phyloP scores from a whole-genome alignment of 2,797 vertebrate species.

The Gallinago stenura region DNA sequence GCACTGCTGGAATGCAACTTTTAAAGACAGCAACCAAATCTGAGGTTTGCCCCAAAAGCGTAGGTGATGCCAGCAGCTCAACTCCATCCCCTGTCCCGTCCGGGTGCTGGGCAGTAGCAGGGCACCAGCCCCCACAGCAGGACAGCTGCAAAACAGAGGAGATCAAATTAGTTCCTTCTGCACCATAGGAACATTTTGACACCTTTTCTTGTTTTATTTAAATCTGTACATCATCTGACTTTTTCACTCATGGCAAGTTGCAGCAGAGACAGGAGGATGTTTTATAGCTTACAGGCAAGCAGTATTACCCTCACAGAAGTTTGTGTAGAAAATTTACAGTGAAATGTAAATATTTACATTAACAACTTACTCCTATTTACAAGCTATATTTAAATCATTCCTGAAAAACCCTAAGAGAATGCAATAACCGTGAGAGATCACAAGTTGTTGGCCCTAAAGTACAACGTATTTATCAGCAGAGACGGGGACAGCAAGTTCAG shows the following conservation, averaged over 20 bases:
- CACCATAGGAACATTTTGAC: accelerated
- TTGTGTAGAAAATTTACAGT: neutral
- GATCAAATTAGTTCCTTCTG: neutral
- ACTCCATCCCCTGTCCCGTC: accelerated
- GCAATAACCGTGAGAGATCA: neutral
- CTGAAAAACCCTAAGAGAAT: neutral
- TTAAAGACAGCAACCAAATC: neutral
- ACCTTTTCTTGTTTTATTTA: neutral
- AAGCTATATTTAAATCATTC: neutral
- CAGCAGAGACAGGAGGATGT: neutral
- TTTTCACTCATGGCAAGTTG: neutral
- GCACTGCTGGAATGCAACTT: neutral
- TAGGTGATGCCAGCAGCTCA: neutral
- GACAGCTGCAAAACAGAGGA: accelerated
- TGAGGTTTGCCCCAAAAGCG: accelerated
- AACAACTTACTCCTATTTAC: neutral
- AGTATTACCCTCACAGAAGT: neutral
- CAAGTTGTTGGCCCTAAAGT: neutral
- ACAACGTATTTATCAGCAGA: neutral
- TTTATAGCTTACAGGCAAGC: neutral
- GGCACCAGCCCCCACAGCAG: neutral
- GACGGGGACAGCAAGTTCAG: neutral
- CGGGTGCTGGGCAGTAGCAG: neutral
- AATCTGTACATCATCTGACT: neutral
- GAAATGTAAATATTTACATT: neutral